Base-by-base conservation (phyloP, 2,888 invertebrate genomes). In the Eurois occulta region DNA sequence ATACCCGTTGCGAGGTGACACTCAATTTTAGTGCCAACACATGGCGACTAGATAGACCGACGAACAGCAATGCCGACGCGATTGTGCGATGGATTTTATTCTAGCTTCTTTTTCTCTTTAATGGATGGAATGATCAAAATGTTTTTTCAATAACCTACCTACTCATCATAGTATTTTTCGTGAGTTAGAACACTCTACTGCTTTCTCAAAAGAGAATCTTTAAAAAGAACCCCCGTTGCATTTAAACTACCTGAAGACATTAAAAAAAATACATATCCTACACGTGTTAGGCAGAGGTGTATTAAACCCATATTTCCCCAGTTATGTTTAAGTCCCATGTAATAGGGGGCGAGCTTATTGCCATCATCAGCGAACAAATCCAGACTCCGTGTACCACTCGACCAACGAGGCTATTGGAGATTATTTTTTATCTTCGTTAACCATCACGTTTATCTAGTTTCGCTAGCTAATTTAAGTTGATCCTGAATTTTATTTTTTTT, bases 11-110 rank as follows among this genome's bases (percentile, higher is more conserved):
- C 52, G 58, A 76, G 58, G 58, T 82, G 48, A 62, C 52, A 52
- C 64, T 72, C 62, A 78, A 69, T 48, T 78, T 78, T 78, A 78
- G 58, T 68, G 71, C 55, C 62, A 71, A 77, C 71, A 83, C 62
- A 81, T 72, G 68, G 62, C 46, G 76, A 55, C 55, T 67, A 62
- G 82, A 68, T 46, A 55, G 32, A 52, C 24, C 66, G 66, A 73
- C 43, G 38, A 73, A 73, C 41, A 35, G 52, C 38, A 32, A 38
- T 32, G 35, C 5, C 18, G 52, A 35, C n/a, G 35, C 8, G 28
- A 55, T 76, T 48, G 41, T 48, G 6, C 18, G 35, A n/a, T 32
- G 7, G 21, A 52, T 55, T 80, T 32, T 55, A 38, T 46, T 65
- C 24, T 41, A 65, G 41, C 18, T 52, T 16, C 16, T 58, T 48